Evolutionary conservation across 1,140 invertebrate genomes (phyloP), one percentile per base, ranked within the genome.

Genomic region (Ooceraea biroi): DNA sequence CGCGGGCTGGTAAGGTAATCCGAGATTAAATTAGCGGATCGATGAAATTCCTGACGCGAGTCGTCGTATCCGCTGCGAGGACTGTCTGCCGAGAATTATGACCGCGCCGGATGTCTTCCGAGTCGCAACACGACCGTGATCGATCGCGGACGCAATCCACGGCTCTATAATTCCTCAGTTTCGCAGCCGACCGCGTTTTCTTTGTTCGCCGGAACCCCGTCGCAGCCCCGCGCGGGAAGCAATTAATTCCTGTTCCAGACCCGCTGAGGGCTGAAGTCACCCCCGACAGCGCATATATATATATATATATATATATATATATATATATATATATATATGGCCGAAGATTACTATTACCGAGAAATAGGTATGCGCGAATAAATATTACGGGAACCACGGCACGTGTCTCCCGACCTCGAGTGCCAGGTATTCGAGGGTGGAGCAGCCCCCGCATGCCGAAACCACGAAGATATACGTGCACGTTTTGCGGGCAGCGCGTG

Each of bases 161-260:
- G 57, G 25, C 52, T 65, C 36, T 60, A 7, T 36, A 36, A 36
- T 36, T 87, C 46, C 68, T 74, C 69, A 69, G 41, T 41, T 82
- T 85, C 87, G 52, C 30, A 60, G 27, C 65, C 73, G 60, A 78
- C 60, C 52, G 52, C 57, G 63, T 58, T 86, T 89, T 88, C 88
- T 90, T 90, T 89, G 84, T 88, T 85, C 87, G 46, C 83, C 85
- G 58, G 77, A 60, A 52, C 30, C 55, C 85, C 83, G 85, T 78
- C 80, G 85, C 2, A 66, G 61, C 61, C 65, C 65, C 83, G 10
- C 41, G 63, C 69, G 61, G 65, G 86, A 68, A 83, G 84, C 86
- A 89, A 91, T 91, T 91, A 91, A 90, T 91, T 91, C 86, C 83
- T 36, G 55, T 82, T 82, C 50, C 30, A 60, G 58, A 11, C 44